Evolutionary conservation across 2,888 invertebrate genomes (phyloP).

Genomic region (Phorcus lineatus): DNA sequence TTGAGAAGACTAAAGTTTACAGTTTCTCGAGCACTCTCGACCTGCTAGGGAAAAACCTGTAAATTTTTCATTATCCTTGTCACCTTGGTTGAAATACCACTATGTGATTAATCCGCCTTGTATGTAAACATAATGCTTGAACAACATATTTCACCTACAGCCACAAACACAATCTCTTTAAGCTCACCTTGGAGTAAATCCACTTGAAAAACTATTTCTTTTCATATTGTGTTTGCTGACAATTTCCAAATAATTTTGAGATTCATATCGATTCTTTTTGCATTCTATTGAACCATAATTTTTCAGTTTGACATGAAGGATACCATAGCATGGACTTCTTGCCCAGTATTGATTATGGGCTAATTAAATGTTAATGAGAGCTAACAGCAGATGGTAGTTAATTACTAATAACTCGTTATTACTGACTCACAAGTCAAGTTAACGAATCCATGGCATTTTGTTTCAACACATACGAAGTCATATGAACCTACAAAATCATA

Average conservation of each 20-base stretch:
- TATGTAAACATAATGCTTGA: slow-evolving; percentile 12
- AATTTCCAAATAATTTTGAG: slow-evolving; percentile 9
- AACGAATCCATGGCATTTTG: too few relatives aligned
- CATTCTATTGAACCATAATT: not conserved
- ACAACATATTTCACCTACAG: slow-evolving; percentile 12
- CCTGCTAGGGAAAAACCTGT: slow-evolving; percentile 20
- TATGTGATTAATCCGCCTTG: slow-evolving; percentile 17
- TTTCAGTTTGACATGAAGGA: not conserved
- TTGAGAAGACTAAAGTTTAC: slow-evolving; percentile 10
- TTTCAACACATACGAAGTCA: too few relatives aligned
- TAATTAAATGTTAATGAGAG: slow-evolving; percentile 13
- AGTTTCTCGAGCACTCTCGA: not conserved
- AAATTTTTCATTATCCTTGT: slow-evolving; percentile 24
- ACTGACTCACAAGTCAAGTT: too few relatives aligned
- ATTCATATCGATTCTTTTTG: slow-evolving; percentile 2
- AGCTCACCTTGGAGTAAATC: not conserved
- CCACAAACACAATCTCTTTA: not conserved
- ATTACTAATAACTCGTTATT: too few relatives aligned
- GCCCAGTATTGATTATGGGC: not conserved
- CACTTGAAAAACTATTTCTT: slow-evolving; percentile 5
- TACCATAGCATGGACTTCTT: not conserved
- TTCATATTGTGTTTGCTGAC: slow-evolving; percentile 15
- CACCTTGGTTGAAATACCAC: slow-evolving; percentile 20
- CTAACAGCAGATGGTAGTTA: not conserved
- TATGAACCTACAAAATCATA: too few relatives aligned